These are phyloP conservation scores for Pygocentrus nattereri DNA, from an alignment of 2,797 vertebrate genomes.

Conservation along the genomic window DNA sequence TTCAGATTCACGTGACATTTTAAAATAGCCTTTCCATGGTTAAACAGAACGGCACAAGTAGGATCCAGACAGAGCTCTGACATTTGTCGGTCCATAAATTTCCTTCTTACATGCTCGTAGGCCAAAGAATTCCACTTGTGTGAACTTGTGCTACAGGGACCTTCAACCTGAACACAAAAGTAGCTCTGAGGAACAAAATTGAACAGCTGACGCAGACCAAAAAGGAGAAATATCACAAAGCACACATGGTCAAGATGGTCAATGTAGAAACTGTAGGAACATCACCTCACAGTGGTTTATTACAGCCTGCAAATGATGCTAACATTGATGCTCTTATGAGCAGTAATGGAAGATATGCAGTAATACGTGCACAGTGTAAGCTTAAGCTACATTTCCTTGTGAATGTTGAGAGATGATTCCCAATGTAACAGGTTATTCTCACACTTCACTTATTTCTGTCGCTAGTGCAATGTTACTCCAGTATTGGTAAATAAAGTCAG, in stretches of 20 bases:
- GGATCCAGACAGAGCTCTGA: background rate
- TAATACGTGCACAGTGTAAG: background rate
- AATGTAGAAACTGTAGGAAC: background rate
- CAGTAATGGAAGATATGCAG: background rate
- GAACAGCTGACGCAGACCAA: background rate
- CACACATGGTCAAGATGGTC: background rate
- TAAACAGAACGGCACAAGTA: background rate
- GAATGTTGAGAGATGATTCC: background rate
- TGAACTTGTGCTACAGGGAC: background rate
- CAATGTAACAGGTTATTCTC: background rate
- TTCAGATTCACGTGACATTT: background rate
- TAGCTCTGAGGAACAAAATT: background rate
- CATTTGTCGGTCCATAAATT: background rate
- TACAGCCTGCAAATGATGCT: background rate
- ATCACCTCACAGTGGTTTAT: constrained; percentile 12
- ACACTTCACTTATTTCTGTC: background rate
- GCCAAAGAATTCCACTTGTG: constrained; percentile 12
- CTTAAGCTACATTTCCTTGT: background rate
- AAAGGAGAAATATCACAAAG: background rate
- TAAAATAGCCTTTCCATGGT: background rate
- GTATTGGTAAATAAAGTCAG: constrained; percentile 20
- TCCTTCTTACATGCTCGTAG: background rate
- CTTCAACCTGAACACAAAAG: background rate
- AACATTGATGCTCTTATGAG: background rate
- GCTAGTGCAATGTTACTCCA: constrained; percentile 16